Conservation (phyloP, 2,888 invertebrate genomes). For the Eledone cirrhosa region DNA sequence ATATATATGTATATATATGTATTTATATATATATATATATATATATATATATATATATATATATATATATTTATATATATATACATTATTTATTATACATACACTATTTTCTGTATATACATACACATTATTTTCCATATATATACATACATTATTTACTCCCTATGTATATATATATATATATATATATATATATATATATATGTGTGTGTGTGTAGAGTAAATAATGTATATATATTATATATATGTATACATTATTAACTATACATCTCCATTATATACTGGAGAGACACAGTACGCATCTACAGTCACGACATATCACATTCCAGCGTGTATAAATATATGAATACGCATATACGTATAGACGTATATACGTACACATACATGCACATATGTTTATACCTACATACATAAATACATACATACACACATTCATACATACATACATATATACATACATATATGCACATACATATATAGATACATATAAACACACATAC, state of each 20-base stretch:
- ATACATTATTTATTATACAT: neutral
- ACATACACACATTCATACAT: too few relatives aligned
- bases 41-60: slow-evolving; percentile 3
- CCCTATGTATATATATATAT: neutral
- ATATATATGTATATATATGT: slow-evolving; percentile 13
- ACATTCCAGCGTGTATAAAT: too few relatives aligned
- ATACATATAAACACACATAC: too few relatives aligned
- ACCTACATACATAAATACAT: too few relatives aligned
- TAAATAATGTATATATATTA: neutral
- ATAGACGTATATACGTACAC: too few relatives aligned
- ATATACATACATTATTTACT: neutral
- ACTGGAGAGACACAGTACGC: too few relatives aligned
- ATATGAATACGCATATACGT: too few relatives aligned
- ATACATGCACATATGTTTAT: too few relatives aligned
- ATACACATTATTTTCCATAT: neutral
- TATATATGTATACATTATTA: neutral
- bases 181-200: neutral
- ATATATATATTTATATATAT: neutral
- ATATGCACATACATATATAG: too few relatives aligned
- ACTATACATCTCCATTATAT: too few relatives aligned
- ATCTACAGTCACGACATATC: too few relatives aligned
- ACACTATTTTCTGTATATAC: neutral
- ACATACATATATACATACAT: too few relatives aligned
- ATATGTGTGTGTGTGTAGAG: neutral
- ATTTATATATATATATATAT: slow-evolving; percentile 1